These are phyloP conservation scores for Sarcophilus harrisii DNA, from an alignment of 2,797 vertebrate genomes.

Conservation along the genomic window DNA sequence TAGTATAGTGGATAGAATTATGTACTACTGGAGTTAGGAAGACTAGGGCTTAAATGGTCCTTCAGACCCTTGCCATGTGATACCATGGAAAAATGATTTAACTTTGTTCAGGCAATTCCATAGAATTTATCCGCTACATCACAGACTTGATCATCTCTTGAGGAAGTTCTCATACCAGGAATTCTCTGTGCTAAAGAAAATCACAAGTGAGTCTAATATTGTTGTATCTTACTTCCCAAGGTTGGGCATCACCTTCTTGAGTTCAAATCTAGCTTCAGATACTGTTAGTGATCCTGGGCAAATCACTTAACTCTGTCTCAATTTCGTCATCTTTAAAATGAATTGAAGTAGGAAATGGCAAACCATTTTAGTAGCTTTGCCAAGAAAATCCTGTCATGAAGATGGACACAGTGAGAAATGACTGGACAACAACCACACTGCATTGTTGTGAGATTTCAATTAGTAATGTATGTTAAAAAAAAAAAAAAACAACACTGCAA, in stretches of 20 bases:
- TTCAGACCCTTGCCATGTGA: not conserved
- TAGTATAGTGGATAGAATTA: not conserved
- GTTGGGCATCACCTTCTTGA: not conserved
- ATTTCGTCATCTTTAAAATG: not conserved
- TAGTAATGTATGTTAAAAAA: not conserved
- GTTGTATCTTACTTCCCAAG: not conserved
- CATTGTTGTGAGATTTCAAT: not conserved
- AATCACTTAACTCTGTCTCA: not conserved
- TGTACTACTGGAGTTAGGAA: not conserved
- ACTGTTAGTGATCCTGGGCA: not conserved
- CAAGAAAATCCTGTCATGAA: not conserved
- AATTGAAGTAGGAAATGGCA: not conserved
- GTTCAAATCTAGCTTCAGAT: not conserved
- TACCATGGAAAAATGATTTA: not conserved
- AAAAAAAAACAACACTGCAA: conserved; percentile 7
- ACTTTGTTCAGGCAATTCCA: not conserved
- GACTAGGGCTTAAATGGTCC: not conserved
- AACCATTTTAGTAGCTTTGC: not conserved
- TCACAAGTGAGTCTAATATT: not conserved
- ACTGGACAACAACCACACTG: not conserved
- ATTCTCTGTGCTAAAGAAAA: not conserved
- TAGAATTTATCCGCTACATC: not conserved
- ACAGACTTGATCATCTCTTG: not conserved
- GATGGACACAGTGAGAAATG: not conserved
- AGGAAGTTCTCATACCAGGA: not conserved